Percentiles rank a stretch among this genome's conserved stretches.
Conservation (phyloP, 2,888 invertebrate genomes). For the Leptura quadrifasciata region DNA sequence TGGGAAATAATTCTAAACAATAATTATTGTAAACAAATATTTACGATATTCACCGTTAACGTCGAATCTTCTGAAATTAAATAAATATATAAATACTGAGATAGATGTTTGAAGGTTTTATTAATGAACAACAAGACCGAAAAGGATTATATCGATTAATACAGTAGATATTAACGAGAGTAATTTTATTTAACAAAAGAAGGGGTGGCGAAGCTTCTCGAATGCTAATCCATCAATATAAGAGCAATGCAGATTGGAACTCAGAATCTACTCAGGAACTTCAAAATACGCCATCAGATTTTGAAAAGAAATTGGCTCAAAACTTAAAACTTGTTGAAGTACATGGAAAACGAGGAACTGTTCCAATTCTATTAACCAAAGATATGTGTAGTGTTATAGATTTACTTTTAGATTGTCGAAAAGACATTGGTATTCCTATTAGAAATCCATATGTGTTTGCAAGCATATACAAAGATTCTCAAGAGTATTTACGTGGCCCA, state of each 20-base stretch:
- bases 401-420: not conserved
- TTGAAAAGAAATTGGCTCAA: not conserved
- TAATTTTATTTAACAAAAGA: not conserved
- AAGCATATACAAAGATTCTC: conserved; percentile 1
- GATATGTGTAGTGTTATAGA: not conserved
- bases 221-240: conserved; percentile 1
- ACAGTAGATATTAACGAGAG: not conserved
- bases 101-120: conserved; percentile 4
- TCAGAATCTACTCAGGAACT: conserved; percentile 1
- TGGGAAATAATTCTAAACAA: too few species aligned
- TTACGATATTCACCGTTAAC: too few species aligned
- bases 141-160: not conserved
- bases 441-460: conserved; percentile 4
- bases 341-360: conserved; percentile 3
- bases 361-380: conserved; percentile 7
- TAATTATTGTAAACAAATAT: too few species aligned
- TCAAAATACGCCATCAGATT: conserved; percentile 1
- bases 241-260: not conserved
- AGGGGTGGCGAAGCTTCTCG: not conserved
- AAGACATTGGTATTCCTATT: conserved; percentile 3
- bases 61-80: not conserved
- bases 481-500: not conserved
- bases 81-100: conserved; percentile 5
- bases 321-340: not conserved
- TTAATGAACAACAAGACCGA: conserved; percentile 2